Conservation (phyloP, 2,888 invertebrate genomes). For the Polymixis lichenea region DNA sequence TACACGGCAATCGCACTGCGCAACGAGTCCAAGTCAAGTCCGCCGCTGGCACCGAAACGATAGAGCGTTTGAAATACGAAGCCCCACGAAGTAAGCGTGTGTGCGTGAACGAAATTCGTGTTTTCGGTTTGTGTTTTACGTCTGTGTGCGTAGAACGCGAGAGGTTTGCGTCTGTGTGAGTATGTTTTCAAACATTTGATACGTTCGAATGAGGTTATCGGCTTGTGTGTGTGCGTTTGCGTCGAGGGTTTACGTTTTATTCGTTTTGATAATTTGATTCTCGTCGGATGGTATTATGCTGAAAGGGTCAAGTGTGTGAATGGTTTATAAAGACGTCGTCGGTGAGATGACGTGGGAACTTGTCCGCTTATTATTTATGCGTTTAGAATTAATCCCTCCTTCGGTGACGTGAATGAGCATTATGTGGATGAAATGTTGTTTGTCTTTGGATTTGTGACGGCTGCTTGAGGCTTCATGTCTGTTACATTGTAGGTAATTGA, state of each 20-base stretch:
- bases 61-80: constrained; percentile 69
- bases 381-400: constrained; percentile 70
- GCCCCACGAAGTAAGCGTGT: constrained; percentile 63
- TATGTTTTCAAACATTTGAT: constrained; percentile 77
- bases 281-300: constrained; percentile 78
- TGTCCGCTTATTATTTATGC: constrained; percentile 78
- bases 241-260: constrained; percentile 79
- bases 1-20: constrained; percentile 74
- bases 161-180: constrained; percentile 61
- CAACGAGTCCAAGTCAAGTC: constrained; percentile 80
- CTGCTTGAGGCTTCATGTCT: constrained; percentile 28
- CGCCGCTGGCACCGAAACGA: constrained; percentile 78
- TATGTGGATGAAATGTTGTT: constrained; percentile 56
- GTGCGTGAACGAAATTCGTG: constrained; percentile 66
- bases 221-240: constrained; percentile 72
- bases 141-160: constrained; percentile 58
- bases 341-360: constrained; percentile 85
- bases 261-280: constrained; percentile 83
- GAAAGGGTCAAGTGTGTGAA: constrained; percentile 88
- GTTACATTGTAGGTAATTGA: constrained; percentile 33
- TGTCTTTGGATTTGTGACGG: constrained; percentile 53
- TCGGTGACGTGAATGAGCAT: constrained; percentile 64
- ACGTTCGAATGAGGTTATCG: constrained; percentile 85
- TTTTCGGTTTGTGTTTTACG: constrained; percentile 61
- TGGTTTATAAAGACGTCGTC: constrained; percentile 87